phyloP scores from a whole-genome alignment of 2,797 vertebrate genomes.

The Melopsittacus undulatus region DNA sequence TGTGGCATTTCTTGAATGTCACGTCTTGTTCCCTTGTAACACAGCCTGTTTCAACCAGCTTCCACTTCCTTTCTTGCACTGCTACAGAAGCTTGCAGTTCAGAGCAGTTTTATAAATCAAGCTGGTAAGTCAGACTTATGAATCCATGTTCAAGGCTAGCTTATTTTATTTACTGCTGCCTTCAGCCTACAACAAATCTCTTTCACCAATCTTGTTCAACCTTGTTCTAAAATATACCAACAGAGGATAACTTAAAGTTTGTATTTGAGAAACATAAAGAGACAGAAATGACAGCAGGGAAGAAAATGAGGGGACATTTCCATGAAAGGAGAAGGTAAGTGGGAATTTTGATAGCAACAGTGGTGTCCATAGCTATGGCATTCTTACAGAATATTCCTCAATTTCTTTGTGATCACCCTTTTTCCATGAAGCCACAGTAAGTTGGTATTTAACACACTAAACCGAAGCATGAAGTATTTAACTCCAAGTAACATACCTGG shows the following conservation, averaged over 20 bases:
- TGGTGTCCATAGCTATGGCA: rapidly evolving
- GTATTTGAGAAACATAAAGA: background rate
- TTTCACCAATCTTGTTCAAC: background rate
- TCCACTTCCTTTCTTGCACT: background rate
- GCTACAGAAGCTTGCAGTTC: background rate
- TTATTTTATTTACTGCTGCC: background rate
- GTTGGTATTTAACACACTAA: background rate
- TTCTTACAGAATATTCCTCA: background rate
- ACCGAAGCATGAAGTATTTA: background rate
- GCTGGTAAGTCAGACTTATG: background rate
- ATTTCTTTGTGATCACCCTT: background rate
- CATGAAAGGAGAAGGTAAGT: background rate
- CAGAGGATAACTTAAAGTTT: background rate
- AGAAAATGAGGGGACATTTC: background rate
- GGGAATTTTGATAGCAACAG: background rate
- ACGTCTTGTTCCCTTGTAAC: background rate
- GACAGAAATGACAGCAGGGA: background rate
- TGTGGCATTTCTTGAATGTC: background rate
- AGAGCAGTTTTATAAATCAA: background rate
- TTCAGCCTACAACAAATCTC: background rate
- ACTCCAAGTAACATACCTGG: conserved; percentile 71
- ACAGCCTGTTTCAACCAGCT: background rate
- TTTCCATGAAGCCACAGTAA: background rate
- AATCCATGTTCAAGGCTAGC: background rate
- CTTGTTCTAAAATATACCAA: background rate